A percentile compares a stretch with the other conserved stretches of the same genome.
These are phyloP conservation scores for Coremacera marginata DNA, from an alignment of 2,888 invertebrate genomes.

Conservation along the genomic window DNA sequence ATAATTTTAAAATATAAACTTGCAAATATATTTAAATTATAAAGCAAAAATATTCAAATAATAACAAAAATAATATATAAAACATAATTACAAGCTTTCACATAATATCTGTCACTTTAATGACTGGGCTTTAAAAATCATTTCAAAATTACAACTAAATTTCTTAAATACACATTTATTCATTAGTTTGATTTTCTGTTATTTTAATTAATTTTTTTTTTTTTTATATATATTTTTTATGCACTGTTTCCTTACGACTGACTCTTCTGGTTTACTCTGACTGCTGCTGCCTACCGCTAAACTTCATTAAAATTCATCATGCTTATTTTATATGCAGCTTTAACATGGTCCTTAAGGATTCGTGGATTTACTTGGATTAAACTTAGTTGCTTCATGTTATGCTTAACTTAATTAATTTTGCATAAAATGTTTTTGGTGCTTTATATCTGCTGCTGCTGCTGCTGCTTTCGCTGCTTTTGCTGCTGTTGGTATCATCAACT, in stretches of 20 bases:
- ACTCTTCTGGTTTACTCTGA: background rate
- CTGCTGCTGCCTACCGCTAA: background rate
- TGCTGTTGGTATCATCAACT: background rate
- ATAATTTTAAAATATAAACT: slow-evolving; percentile 5
- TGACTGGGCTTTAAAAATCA: background rate
- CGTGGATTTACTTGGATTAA: slow-evolving; percentile 19
- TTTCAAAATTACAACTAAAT: slow-evolving; percentile 11
- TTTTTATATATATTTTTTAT: background rate
- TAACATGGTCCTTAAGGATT: slow-evolving; percentile 48
- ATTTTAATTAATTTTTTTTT: background rate
- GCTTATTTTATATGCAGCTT: slow-evolving; percentile 38
- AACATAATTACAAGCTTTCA: background rate
- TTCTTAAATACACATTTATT: slow-evolving; percentile 30
- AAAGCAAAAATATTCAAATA: background rate
- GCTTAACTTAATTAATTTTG: slow-evolving; percentile 36
- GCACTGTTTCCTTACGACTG: background rate
- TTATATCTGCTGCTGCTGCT: slow-evolving; percentile 21
- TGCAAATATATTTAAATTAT: background rate
- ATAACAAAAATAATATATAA: background rate
- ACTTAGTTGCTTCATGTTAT: slow-evolving; percentile 24
- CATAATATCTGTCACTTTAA: background rate
- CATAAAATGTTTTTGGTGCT: slow-evolving; percentile 41
- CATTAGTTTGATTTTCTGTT: slow-evolving; percentile 28
- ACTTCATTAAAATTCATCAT: slow-evolving; percentile 6
- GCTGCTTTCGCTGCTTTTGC: background rate